These are phyloP conservation scores for Eleutherodactylus coqui DNA, from an alignment of 2,797 vertebrate species.

Conservation along the genomic window DNA sequence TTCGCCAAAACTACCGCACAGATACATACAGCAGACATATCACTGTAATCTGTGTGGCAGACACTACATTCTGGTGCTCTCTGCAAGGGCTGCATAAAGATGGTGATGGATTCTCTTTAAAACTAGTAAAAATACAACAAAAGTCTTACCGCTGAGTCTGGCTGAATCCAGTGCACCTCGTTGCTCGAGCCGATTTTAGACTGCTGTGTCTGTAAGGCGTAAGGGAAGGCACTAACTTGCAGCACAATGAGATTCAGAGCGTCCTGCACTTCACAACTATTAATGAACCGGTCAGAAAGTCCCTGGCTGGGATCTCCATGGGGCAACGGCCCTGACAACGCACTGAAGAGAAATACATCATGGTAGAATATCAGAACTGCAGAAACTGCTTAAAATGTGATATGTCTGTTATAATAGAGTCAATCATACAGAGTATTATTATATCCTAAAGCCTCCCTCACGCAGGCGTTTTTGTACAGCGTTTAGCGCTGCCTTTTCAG, in stretches of 20 bases:
- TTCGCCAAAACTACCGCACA: too few relatives aligned
- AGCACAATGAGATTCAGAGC: conserved; percentile 95
- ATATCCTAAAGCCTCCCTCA: too few relatives aligned
- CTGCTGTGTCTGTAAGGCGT: conserved; percentile 92
- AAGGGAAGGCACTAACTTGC: conserved; percentile 97
- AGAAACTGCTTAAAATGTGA: too few relatives aligned
- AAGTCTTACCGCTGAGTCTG: conserved; percentile 46
- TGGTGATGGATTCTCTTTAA: too few relatives aligned
- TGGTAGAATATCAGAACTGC: not conserved
- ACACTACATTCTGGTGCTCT: too few relatives aligned
- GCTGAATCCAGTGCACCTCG: conserved; percentile 92
- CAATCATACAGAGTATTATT: too few relatives aligned
- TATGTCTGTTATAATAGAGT: too few relatives aligned
- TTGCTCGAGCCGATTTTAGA: conserved; percentile 91
- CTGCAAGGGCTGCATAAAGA: too few relatives aligned
- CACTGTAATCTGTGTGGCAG: too few relatives aligned
- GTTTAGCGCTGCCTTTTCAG: too few relatives aligned
- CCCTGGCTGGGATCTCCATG: conserved; percentile 92
- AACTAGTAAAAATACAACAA: not conserved
- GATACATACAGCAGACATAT: too few relatives aligned
- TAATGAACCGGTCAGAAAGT: conserved; percentile 94
- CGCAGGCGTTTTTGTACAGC: too few relatives aligned
- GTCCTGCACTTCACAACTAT: conserved; percentile 93
- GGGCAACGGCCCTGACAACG: conserved; percentile 89
- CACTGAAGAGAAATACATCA: conserved; percentile 74